A percentile compares a stretch with the other conserved stretches of the same genome.
Conservation (phyloP, 2,888 invertebrate species). For the Lissocephala sabroskyi region DNA sequence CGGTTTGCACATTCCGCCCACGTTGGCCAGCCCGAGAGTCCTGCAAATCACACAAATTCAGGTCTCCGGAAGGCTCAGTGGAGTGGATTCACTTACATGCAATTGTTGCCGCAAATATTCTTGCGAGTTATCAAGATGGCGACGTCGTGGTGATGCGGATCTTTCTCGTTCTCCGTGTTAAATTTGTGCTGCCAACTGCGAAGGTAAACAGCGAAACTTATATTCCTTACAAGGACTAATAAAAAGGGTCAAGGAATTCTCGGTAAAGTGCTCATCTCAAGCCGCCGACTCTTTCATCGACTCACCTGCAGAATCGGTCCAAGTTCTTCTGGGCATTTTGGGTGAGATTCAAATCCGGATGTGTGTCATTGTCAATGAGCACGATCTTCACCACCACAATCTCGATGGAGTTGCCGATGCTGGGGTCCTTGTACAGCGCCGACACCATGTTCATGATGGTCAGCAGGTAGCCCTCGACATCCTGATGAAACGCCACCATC, state of each 20-base stretch:
- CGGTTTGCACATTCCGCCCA: slow-evolving; percentile 90
- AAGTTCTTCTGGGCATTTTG: slow-evolving; percentile 88
- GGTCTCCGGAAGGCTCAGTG: not conserved
- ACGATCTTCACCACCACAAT: slow-evolving; percentile 90
- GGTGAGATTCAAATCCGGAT: slow-evolving; percentile 80
- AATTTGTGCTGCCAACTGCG: slow-evolving; percentile 81
- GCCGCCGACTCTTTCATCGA: slow-evolving; percentile 12
- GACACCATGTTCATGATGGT: slow-evolving; percentile 96
- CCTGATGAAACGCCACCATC: slow-evolving; percentile 90
- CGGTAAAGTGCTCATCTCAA: not conserved
- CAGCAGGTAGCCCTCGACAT: slow-evolving; percentile 87
- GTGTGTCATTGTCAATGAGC: slow-evolving; percentile 75
- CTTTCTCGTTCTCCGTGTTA: slow-evolving; percentile 83
- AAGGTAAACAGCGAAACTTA: no score
- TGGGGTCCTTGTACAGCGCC: slow-evolving; percentile 87
- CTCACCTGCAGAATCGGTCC: slow-evolving; percentile 83
- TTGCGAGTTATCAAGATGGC: slow-evolving; percentile 88
- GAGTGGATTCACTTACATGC: slow-evolving; percentile 61
- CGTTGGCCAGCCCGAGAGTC: slow-evolving; percentile 90
- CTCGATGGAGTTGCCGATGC: slow-evolving; percentile 91
- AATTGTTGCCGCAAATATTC: slow-evolving; percentile 78
- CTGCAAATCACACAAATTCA: slow-evolving; percentile 69
- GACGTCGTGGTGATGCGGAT: slow-evolving; percentile 92
- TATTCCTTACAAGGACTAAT: no score
- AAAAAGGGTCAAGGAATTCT: slow-evolving; percentile 3